Percentiles rank a stretch among this genome's conserved stretches.
These are phyloP conservation scores for Serilophus lunatus DNA, from an alignment of 2,113 vertebrate genomes.

Conservation along the genomic window DNA sequence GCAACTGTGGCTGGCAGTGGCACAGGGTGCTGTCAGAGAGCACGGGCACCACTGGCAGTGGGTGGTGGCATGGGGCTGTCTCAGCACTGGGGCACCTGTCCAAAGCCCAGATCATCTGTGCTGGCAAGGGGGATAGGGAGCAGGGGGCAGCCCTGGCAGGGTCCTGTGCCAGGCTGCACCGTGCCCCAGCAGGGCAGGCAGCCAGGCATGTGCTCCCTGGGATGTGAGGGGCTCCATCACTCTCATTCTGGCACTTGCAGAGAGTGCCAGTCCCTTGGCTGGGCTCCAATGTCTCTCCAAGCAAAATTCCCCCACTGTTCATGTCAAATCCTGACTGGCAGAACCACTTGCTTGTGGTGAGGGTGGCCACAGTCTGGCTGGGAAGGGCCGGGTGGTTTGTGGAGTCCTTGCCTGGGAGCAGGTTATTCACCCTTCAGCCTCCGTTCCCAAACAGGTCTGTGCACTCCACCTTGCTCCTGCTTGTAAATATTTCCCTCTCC, in stretches of 20 bases:
- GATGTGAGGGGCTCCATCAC: not conserved
- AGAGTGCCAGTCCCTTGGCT: not conserved
- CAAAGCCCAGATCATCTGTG: not conserved
- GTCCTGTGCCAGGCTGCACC: not conserved
- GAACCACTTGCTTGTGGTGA: not conserved
- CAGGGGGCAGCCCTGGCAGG: not conserved
- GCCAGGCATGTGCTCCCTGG: not conserved
- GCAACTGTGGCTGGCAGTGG: not conserved
- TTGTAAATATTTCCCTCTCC: not conserved
- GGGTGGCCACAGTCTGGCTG: not conserved
- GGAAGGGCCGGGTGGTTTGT: not conserved
- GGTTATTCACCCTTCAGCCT: slow-evolving; percentile 30
- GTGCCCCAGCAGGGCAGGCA: not conserved
- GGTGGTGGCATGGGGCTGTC: not conserved
- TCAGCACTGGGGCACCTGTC: not conserved
- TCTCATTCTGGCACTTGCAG: not conserved
- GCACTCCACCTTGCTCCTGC: slow-evolving; percentile 10
- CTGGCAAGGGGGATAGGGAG: not conserved
- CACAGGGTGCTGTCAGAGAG: not conserved
- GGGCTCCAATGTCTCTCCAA: not conserved
- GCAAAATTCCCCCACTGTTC: not conserved
- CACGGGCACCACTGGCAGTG: not conserved
- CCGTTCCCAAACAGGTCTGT: slow-evolving; percentile 38
- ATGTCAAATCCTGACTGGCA: not conserved
- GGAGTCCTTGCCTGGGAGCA: not conserved